Evolutionary conservation across 1,140 invertebrate genomes (phyloP).

Genomic region (Agrypnia vestita): DNA sequence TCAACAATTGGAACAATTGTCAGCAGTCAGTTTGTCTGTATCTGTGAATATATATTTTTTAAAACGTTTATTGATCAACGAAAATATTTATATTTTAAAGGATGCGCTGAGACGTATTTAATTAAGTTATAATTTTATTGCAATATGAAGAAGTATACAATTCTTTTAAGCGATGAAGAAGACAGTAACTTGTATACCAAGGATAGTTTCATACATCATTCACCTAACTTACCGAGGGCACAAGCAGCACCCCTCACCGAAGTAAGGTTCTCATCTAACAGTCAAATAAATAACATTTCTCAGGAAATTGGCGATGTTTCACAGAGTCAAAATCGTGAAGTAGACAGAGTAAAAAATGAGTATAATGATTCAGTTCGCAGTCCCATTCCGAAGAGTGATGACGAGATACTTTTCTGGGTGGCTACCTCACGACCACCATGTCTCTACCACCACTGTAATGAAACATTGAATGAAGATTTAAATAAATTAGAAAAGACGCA

Average conservation of each 20-base stretch:
- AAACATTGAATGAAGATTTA: background rate
- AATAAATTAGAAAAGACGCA: background rate
- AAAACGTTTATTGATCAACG: background rate
- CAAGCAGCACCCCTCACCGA: slow-evolving; percentile 7
- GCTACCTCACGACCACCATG: slow-evolving; percentile 44
- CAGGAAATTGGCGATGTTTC: slow-evolving; percentile 9
- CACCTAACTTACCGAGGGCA: slow-evolving; percentile 11
- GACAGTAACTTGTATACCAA: slow-evolving; percentile 12
- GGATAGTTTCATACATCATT: background rate
- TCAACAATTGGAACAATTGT: slow-evolving; percentile 7
- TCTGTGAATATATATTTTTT: background rate
- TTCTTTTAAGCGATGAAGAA: slow-evolving; percentile 47
- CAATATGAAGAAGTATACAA: slow-evolving; percentile 42
- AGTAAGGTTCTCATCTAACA: background rate
- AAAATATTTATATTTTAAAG: background rate
- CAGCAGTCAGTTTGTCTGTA: background rate
- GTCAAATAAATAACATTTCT: slow-evolving; percentile 23
- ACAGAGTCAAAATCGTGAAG: background rate
- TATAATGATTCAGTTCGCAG: slow-evolving; percentile 1
- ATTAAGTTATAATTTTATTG: background rate
- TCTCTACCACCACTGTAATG: slow-evolving; percentile 36
- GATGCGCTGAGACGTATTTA: too few species aligned
- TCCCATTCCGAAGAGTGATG: slow-evolving; percentile 35
- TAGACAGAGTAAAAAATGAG: slow-evolving; percentile 15
- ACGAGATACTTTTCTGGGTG: slow-evolving; percentile 55